Base-by-base conservation (phyloP, 2,888 invertebrate genomes). In the Drosophila recens region DNA sequence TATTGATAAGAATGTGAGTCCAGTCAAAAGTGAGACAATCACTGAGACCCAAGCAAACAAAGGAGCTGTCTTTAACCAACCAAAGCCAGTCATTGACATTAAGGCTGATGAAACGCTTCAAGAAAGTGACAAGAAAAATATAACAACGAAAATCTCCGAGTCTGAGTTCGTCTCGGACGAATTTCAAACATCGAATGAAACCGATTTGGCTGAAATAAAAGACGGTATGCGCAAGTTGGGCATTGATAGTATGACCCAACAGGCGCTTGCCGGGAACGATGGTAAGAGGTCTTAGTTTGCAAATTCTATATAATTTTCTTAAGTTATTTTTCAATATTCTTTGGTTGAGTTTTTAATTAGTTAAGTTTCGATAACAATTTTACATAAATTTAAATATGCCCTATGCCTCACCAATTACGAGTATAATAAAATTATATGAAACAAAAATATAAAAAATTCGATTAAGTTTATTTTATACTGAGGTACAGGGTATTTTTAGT, bases 121-220 rank as follows among this genome's bases (percentile, higher is more conserved):
- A 27, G 36, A 38, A 33, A 57, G 30, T 34, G 34, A 45, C 20
- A 61, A 62, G 53, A 70, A 69, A 67, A 43, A 27, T 23, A 33
- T 36, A 23, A 34, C 56, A 15, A 34, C 56, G 4, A 83, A 83
- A 79, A 78, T 90, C 72, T 90, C 91, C 72, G 93, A 94, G 91
- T 95, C 95, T 90, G 96, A 96, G 93, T 96, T 96, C 94, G 95
- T 96, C 87, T 96, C 96, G 89, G 96, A 96, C 92, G 94, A 95
- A 90, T 95, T 96, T 93, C 94, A 95, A 92, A 72, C 79, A 46
- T 74, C 89, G 30, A 87, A 76, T 52, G 94, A 94, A 78, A 94
- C 94, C 87, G 96, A 96, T 91, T 93, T 96, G 90, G 95, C 95
- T 89, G 96, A 96, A 92, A 96, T 96, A 72, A 95, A 95, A 90